Conservation (phyloP, 2,888 invertebrate genomes). For the Polyommatus icarus region DNA sequence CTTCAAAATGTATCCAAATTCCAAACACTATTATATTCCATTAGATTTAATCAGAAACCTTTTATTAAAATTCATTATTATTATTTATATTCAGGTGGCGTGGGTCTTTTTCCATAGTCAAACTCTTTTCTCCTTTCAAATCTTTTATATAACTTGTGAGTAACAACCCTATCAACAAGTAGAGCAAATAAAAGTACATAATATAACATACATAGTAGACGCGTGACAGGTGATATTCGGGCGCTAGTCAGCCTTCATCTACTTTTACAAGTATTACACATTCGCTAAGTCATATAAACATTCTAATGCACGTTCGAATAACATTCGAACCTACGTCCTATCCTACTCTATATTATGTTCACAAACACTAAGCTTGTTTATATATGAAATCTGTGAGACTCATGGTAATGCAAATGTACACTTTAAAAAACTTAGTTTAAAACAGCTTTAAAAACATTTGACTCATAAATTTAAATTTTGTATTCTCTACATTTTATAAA, state of each 20-base stretch:
- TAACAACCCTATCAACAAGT: slow-evolving; percentile 34
- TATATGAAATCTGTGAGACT: not conserved
- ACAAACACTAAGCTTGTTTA: not conserved
- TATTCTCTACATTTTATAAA: not conserved
- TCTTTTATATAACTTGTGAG: no score
- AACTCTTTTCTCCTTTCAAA: not conserved
- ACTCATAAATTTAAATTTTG: no score
- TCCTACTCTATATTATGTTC: not conserved
- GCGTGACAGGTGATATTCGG: slow-evolving; percentile 32
- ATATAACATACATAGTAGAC: slow-evolving; percentile 15
- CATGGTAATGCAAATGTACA: no score
- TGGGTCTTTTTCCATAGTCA: no score
- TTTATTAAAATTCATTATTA: no score
- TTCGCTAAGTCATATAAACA: slow-evolving; percentile 1
- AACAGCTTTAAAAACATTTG: no score
- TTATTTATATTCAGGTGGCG: no score
- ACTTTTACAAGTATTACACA: slow-evolving; percentile 34
- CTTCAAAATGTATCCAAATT: no score
- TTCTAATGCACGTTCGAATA: not conserved
- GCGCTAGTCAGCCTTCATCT: slow-evolving; percentile 41
- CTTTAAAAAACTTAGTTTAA: no score
- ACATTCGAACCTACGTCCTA: not conserved
- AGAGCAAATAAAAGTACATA: slow-evolving; percentile 35
- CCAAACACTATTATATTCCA: no score
- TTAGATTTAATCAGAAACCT: no score